Base-by-base conservation (phyloP, 1,140 invertebrate genomes). In the Chionoecetes opilio region DNA sequence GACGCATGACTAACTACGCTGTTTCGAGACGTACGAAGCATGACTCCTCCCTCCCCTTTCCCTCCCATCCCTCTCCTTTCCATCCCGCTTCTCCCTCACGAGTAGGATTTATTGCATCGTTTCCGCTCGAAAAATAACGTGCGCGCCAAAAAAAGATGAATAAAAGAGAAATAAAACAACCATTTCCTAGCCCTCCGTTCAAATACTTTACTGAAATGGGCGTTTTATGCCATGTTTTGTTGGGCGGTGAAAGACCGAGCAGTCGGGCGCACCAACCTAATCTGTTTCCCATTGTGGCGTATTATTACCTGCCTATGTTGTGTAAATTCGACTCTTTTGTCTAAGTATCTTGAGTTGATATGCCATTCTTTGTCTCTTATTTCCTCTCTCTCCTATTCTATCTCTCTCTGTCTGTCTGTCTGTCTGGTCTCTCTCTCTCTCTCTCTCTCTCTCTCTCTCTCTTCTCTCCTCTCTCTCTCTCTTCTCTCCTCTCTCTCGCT, bases 211-310 rank as follows among this genome's bases (percentile, higher is more conserved):
- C 63, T n/a, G 5, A n/a, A n/a, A 75, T 75, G 0, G 63, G 63
- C 26, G n/a, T 21, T 75, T 75, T 75, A 75, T 75, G 21, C 63
- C 63, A 26, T n/a, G 21, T 75, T 75, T 75, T 75, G 63, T 75
- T 75, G 26, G 63, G 63, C 63, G 26, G 21, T 75, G 63, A 75
- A 75, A 75, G 63, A 75, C 21, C 21, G 63, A n/a, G 0, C 63
- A 26, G 63, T 75, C 63, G n/a, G 63, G 63, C 63, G n/a, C n/a
- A 75, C 63, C 63, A 75, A 75, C 63, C 63, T 75, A 75, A 75
- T 75, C 63, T 75, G 63, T 75, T 75, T 75, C n/a, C 63, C 63
- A 75, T 75, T 75, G 63, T 75, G 8, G 63, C 2, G 11, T 26
- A n/a, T 6, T 6, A n/a, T 75, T 75, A 75, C 63, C 21, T 75